Base-by-base conservation (phyloP, 2,888 invertebrate species). In the Brenthis ino region DNA sequence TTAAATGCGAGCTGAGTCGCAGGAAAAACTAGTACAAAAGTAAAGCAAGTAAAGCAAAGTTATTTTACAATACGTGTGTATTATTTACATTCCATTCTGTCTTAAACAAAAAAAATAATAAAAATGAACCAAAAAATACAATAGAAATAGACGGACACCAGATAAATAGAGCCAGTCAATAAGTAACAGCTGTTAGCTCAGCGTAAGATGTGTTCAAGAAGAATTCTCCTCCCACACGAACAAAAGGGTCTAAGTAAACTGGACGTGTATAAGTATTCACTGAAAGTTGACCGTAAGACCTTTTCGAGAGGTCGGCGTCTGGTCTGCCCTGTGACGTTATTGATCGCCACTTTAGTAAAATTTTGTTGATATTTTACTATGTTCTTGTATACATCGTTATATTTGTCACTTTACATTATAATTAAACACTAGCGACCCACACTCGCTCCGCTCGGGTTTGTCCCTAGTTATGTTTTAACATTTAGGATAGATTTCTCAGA, bases 261-360 rank as follows among this genome's bases (percentile, higher is more conserved):
- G 60, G 65, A 53, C 65, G 28, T 65, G 13, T 65, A n/a, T 64
- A 65, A 65, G 53, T 65, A 67, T 57, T 66, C 63, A 57, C 63
- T 58, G 63, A 66, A 69, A 66, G 47, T 69, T 69, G 69, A 69
- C 65, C 65, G 61, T 65, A 69, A 65, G 61, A 69, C 58, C 69
- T 69, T 65, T 69, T 24, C 57, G 47, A 65, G 64, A 65, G 61
- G 61, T 57, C 61, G 57, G 13, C 63, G 57, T 43, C 66, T 63
- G 63, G 28, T 50, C 51, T 66, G 66, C 48, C 58, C 54, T 64
- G 50, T 54, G 69, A 69, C 24, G 48, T 69, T 69, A 69, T 69
- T 50, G 69, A 69, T 69, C 69, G 65, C 58, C 28, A 64, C 66
- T 69, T 69, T 66, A 66, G 65, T 66, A 66, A 66, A 57, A 66